Conservation (phyloP, 2,888 invertebrate genomes). For the Tetramorium bicarinatum region DNA sequence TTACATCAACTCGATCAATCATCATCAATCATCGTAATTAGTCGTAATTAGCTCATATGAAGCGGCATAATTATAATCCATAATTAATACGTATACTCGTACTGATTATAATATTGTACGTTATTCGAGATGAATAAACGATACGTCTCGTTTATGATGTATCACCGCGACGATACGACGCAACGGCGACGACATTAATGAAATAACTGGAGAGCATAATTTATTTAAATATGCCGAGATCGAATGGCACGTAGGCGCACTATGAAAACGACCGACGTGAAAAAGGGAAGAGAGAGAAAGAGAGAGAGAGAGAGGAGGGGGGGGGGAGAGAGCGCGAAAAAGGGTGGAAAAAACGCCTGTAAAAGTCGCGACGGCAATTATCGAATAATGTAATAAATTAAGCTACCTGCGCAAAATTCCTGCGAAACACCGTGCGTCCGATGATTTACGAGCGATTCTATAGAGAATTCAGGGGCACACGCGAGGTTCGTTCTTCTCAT, state of each 20-base stretch:
- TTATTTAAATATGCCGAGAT: slow-evolving; percentile 48
- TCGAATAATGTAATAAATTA: slow-evolving; percentile 48
- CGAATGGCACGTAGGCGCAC: slow-evolving; percentile 26
- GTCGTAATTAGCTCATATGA: slow-evolving; percentile 29
- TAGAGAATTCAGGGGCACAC: slow-evolving; percentile 55
- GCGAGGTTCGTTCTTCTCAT: slow-evolving; percentile 67
- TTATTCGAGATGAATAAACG: slow-evolving; percentile 51
- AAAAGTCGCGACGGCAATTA: slow-evolving; percentile 37
- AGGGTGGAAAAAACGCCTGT: neutral
- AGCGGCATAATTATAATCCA: slow-evolving; percentile 41
- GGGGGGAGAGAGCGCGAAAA: neutral
- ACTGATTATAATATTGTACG: slow-evolving; percentile 47
- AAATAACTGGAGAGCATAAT: slow-evolving; percentile 48
- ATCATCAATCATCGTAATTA: slow-evolving; percentile 37
- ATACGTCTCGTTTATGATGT: slow-evolving; percentile 39
- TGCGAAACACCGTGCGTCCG: slow-evolving; percentile 35
- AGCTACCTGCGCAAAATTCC: slow-evolving; percentile 34
- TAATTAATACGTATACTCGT: slow-evolving; percentile 45
- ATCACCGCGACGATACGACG: slow-evolving; percentile 28
- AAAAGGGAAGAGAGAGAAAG: neutral
- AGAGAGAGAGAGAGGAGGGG: neutral
- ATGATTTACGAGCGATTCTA: slow-evolving; percentile 64
- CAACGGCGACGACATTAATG: slow-evolving; percentile 37
- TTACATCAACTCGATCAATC: slow-evolving; percentile 24
- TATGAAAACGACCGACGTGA: slow-evolving; percentile 7